Evolutionary conservation across 2,888 invertebrate species (phyloP), one percentile per base, ranked within the genome.

Genomic region (Parthenolecanium corni): DNA sequence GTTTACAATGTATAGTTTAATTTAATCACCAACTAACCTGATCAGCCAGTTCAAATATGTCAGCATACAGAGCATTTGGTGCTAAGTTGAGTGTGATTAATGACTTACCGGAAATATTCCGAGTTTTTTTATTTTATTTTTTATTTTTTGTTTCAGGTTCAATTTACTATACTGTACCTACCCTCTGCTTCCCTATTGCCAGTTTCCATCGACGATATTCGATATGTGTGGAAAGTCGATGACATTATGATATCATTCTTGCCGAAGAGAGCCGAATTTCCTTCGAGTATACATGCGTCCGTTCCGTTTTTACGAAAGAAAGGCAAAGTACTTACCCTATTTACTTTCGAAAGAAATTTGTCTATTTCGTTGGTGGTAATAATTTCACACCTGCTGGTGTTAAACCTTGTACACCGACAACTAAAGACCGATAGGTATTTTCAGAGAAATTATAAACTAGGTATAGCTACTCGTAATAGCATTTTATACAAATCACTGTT

Each of bases 51-150:
- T 61, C 49, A 51, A 49, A 46, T 61, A 51, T 38, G 61, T 61
- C 40, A 61, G 51, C 9, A 31, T 61, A 36, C 61, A 40, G 38
- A 61, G 51, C 61, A 61, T 61, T 61, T 61, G 61, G 51, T 61
- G 61, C 61, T 47, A 49, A 61, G 61, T 61, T 61, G 61, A 61
- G 61, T 49, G 61, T 49, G 51, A 61, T 11, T 61, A 61, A 61
- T 36, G 23, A 23, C 49, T 61, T 61, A 61, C 61, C 49, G 61
- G 61, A 61, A 61, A 61, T 51, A 61, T 61, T 51, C 49, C 61
- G 51, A 61, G 31, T 58, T 58, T n/a, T n/a, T n/a, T n/a, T n/a
- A n/a, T n/a, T n/a, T n/a, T n/a, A n/a, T n/a, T n/a, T n/a, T n/a
- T 49, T 31, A 47, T 25, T 49, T 61, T 36, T 61, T 36, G 16